phyloP scores from a whole-genome alignment of 2,797 vertebrate species.

The Apogon hyalosoma region DNA sequence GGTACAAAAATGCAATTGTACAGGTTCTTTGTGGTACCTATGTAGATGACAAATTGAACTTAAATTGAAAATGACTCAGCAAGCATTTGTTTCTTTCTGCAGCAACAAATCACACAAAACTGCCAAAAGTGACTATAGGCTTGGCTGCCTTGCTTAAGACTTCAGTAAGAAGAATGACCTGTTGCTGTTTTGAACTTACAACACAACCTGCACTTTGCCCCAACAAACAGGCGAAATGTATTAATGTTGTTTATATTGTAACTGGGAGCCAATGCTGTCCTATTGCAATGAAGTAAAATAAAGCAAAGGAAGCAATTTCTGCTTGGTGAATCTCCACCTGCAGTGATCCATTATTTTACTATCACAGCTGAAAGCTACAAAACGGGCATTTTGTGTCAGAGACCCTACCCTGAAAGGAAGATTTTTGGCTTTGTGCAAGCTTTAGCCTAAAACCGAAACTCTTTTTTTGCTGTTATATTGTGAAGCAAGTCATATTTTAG shows the following conservation, averaged over 20 bases:
- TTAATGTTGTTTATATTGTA: slow-evolving; percentile 47
- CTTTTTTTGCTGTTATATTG: slow-evolving; percentile 8
- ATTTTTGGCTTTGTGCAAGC: slow-evolving; percentile 33
- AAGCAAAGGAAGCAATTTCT: slow-evolving; percentile 52
- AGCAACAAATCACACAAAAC: background rate
- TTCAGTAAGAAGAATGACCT: slow-evolving; percentile 19
- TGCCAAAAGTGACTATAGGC: background rate
- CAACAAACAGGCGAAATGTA: slow-evolving; percentile 25
- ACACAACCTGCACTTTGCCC: slow-evolving; percentile 14
- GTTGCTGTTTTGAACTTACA: slow-evolving; percentile 17
- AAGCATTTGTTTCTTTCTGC: background rate
- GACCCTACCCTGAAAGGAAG: slow-evolving; percentile 19
- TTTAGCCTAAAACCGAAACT: slow-evolving; percentile 34
- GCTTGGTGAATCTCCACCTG: slow-evolving; percentile 44
- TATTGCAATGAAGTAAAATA: slow-evolving; percentile 32
- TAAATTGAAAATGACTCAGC: background rate
- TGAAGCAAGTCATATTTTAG: slow-evolving; percentile 30
- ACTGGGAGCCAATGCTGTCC: slow-evolving; percentile 28
- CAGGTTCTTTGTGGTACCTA: background rate
- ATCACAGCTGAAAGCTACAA: slow-evolving; percentile 39
- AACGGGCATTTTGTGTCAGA: slow-evolving; percentile 14
- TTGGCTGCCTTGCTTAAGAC: slow-evolving; percentile 9
- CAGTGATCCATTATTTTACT: slow-evolving; percentile 48
- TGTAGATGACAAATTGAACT: background rate
- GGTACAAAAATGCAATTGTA: background rate